Base-by-base conservation (phyloP, 1,140 invertebrate species). In the Cydia fagiglandana region DNA sequence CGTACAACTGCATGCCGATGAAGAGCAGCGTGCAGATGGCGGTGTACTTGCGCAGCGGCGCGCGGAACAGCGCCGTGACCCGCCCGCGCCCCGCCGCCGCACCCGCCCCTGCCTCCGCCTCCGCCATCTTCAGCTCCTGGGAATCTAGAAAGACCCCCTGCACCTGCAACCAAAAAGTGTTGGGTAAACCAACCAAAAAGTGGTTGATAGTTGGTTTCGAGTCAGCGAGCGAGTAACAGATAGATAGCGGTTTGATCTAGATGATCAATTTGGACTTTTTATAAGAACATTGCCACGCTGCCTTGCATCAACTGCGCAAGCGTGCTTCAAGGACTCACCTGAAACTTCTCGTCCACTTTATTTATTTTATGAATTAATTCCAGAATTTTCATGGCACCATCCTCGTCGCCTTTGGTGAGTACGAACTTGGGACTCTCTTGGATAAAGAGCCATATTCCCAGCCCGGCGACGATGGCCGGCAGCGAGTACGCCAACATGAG, bases 341-440 rank as follows among this genome's bases (percentile, higher is more conserved):
- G 76, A 3, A 77, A 75, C 0, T 80, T 77, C 2, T 41, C 47
- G 24, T 17, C 10, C 24, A 7, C 34, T 38, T 68, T 56, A 17
- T 75, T 76, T 7, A 68, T 15, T 9, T n/a, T 64, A 28, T 28
- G 10, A 28, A 64, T 64, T 5, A 28, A 24, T 13, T 12, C 1
- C 64, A 64, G 10, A 13, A 64, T 64, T 20, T 28, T 64, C 64
- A 64, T 17, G 2, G 64, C 64, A 28, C 12, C 7, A 1, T 64
- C 64, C 12, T 10, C 10, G 24, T 64, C 24, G 2, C 64, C 64
- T 12, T 28, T 64, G 7, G 78, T 30, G 73, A 81, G 84, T 0
- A 86, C 41, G 70, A 85, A 91, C 74, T 91, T 91, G 7, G 89
- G 89, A 47, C 89, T 91, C 74, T 91, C 89, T 56, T 82, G 76